phyloP scores from a whole-genome alignment of 2,888 invertebrate species.

The Cyclophora albipunctata region DNA sequence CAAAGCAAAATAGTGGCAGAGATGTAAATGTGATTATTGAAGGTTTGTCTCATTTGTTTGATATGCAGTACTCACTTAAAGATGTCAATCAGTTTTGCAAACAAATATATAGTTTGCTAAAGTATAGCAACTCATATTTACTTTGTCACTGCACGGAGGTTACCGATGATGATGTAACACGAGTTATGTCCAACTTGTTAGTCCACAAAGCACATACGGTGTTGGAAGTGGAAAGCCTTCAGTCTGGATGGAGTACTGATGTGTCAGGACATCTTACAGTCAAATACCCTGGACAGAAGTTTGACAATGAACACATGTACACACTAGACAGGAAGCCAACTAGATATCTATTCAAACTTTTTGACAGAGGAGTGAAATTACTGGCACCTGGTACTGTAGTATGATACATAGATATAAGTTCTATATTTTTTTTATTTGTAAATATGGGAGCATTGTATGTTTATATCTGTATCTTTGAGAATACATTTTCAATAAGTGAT shows the following conservation, averaged over 20 bases:
- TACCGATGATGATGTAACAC: constrained; percentile 72
- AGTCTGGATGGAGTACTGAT: constrained; percentile 82
- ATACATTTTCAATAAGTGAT: too few species aligned
- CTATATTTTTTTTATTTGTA: neutral
- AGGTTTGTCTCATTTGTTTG: constrained; percentile 82
- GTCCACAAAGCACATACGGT: constrained; percentile 78
- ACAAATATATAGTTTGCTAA: constrained; percentile 51
- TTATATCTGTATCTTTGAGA: too few species aligned
- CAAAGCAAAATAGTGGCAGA: constrained; percentile 43
- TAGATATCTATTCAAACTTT: constrained; percentile 80
- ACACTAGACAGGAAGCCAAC: constrained; percentile 40
- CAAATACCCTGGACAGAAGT: constrained; percentile 53
- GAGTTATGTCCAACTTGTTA: constrained; percentile 75
- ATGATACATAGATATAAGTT: constrained; percentile 12
- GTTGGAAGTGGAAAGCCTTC: constrained; percentile 78
- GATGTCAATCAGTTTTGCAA: constrained; percentile 70
- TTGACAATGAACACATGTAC: constrained; percentile 40
- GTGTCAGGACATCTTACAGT: constrained; percentile 81
- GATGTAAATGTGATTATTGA: constrained; percentile 79
- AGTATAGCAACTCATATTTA: constrained; percentile 49
- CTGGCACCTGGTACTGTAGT: constrained; percentile 80
- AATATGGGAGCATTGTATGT: neutral
- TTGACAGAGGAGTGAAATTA: constrained; percentile 83
- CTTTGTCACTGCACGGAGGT: constrained; percentile 76
- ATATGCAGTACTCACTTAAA: constrained; percentile 73